A percentile compares a stretch with the other conserved stretches of the same genome.
Evolutionary conservation across 2,797 vertebrate species (phyloP).

Genomic region (Linurgus olivaceus): DNA sequence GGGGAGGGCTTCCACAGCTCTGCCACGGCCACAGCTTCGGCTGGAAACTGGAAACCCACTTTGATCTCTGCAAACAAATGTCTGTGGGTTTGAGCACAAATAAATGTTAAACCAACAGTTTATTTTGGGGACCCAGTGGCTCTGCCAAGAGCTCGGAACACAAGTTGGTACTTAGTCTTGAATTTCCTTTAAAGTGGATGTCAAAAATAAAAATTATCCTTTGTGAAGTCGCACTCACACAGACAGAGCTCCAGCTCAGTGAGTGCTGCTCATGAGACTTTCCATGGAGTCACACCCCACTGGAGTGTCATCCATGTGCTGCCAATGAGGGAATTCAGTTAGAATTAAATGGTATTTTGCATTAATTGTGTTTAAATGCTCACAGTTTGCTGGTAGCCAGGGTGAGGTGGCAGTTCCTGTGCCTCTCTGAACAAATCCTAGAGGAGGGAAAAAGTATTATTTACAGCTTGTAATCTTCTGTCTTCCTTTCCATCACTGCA

Average conservation of each 20-base stretch:
- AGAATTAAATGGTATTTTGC: neutral
- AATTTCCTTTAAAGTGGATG: neutral
- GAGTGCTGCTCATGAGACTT: neutral
- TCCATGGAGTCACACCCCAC: neutral
- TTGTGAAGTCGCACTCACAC: neutral
- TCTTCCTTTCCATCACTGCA: neutral
- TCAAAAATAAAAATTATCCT: neutral
- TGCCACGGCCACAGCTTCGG: accelerated
- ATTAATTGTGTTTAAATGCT: neutral
- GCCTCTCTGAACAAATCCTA: neutral
- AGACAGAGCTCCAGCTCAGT: neutral
- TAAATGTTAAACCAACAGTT: neutral
- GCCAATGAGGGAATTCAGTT: neutral
- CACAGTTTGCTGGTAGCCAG: neutral
- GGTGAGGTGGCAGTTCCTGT: neutral
- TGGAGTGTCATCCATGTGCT: neutral
- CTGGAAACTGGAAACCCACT: neutral
- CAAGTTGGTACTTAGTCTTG: neutral
- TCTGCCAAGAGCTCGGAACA: neutral
- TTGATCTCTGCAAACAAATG: neutral
- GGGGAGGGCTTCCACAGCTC: neutral
- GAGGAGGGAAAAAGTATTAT: neutral
- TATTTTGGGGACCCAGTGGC: neutral
- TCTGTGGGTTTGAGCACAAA: neutral
- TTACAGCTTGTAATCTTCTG: neutral